Base-by-base conservation (phyloP, 2,888 invertebrate genomes). In the Pecten maximus region DNA sequence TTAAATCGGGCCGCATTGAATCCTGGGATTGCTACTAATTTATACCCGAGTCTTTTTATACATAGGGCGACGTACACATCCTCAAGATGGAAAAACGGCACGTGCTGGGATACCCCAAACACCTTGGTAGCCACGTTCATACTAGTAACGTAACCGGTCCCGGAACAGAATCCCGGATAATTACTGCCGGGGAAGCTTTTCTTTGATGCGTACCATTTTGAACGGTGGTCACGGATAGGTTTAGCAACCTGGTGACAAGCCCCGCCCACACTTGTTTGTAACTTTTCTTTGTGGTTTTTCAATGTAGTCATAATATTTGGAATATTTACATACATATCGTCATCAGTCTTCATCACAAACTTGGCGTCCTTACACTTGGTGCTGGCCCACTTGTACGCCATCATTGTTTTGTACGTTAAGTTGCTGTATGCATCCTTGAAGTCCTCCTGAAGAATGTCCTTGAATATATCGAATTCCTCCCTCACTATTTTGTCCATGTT, bases 341-440 rank as follows among this genome's bases (percentile, higher is more conserved):
- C 95, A 88, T 96, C 96, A 23, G 95, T 96, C 90, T 96, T 96
- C 95, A 96, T 95, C n/a, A 96, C 91, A 89, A 93, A 95, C 40
- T 92, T 91, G 8, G 94, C 93, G 16, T 93, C 87, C 19, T 89
- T 74, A 90, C 95, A 95, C 50, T 92, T 91, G 2, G 92, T 89
- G 4, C 87, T 86, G 23, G 92, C 93, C 95, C 95, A 95, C 40
- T 92, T 92, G 40, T 95, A 90, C 0, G 93, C 93, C 87, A 93
- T 92, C 86, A 95, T 89, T 0, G 95, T 94, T 92, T 95, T 95
- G 88, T 94, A 95, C 4, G 95, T 95, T 19, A 95, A 90, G 88
- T 95, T 95, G 86, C 93, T 91, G 91, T 95, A 95, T n/a, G 92
- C 89, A 89, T 95, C 95, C 35, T 89, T 88, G 88, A 95, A 95